Percentiles rank a stretch among this genome's conserved stretches.
phyloP scores from a whole-genome alignment of 2,888 invertebrate genomes.

The Callyntrura guangdongensis region DNA sequence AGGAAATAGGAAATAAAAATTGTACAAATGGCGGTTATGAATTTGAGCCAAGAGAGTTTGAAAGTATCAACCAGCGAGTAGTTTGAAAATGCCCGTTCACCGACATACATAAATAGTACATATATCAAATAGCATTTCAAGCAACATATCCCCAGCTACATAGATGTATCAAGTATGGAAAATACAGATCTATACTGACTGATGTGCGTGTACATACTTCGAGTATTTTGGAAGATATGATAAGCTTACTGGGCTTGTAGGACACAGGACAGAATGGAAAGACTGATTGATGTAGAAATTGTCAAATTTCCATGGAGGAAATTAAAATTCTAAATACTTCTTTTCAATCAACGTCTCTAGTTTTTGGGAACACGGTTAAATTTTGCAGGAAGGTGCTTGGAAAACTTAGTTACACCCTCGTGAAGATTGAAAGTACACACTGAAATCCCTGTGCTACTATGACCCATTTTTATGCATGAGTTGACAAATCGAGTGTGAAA shows the following conservation, averaged over 20 bases:
- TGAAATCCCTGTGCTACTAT: not conserved
- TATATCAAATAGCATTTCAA: no score
- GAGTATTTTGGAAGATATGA: no score
- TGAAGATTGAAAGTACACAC: not conserved
- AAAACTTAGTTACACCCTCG: not conserved
- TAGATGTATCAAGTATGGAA: no score
- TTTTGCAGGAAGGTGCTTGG: not conserved
- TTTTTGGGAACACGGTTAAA: not conserved
- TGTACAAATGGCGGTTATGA: no score
- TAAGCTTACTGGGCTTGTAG: not conserved
- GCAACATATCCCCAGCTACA: no score
- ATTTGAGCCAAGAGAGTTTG: no score
- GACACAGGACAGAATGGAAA: not conserved
- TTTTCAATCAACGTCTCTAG: slow-evolving; percentile 24
- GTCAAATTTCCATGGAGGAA: not conserved
- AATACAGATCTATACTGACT: no score
- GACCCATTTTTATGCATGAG: slow-evolving; percentile 44
- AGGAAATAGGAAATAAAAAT: slow-evolving; percentile 23
- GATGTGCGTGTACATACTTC: no score
- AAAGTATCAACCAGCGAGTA: no score
- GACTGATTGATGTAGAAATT: no score
- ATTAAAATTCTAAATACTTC: slow-evolving; percentile 35
- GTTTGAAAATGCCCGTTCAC: no score
- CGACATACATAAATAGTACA: no score
- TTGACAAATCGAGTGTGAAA: slow-evolving; percentile 22